Base-by-base conservation (phyloP, 2,113 vertebrate genomes). In the Ptychochromis oligacanthus region DNA sequence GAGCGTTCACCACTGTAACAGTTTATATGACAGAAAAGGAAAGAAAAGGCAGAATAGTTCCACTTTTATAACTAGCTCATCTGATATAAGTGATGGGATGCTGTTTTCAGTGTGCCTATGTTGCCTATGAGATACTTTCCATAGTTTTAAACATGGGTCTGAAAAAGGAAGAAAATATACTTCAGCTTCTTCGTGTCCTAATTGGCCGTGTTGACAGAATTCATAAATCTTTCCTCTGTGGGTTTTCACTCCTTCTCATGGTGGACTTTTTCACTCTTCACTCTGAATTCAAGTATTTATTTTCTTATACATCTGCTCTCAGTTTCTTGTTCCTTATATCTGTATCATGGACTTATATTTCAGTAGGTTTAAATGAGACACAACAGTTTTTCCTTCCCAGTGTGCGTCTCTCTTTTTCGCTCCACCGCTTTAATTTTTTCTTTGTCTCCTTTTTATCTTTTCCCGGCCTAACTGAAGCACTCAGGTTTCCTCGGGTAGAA, bases 201-300 rank as follows among this genome's bases (percentile, higher is more conserved):
- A 74, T 46, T 87, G 81, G 26, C 54, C 2, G 1, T 59, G 60
- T 38, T 75, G 79, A 80, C 70, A 64, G 78, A 77, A 60, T 77
- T 82, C 49, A 65, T 87, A 79, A 86, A 84, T 89, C 81, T 84
- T 79, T 85, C 77, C 86, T 76, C 75, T 54, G 58, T 38, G 59
- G 58, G 59, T 80, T 85, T 91, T 67, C 79, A 77, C 82, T 67
- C 22, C 75, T 74, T 64, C 55, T 79, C 65, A 36, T 64, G 6
- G 20, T 58, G 40, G 83, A 46, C 17, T 28, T 75, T 58, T 83
- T 62, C 36, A 58, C 31, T 67, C 61, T 43, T 77, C 34, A 56
- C 28, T 76, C 57, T 46, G 46, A 43, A 34, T 56, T 4, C 1
- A 56, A 75, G 57, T 58, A 26, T 65, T 61, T 58, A 59, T 78